Percentiles rank a stretch among this genome's conserved stretches.
Evolutionary conservation across 2,797 vertebrate species (phyloP).

Genomic region (Periparus ater): DNA sequence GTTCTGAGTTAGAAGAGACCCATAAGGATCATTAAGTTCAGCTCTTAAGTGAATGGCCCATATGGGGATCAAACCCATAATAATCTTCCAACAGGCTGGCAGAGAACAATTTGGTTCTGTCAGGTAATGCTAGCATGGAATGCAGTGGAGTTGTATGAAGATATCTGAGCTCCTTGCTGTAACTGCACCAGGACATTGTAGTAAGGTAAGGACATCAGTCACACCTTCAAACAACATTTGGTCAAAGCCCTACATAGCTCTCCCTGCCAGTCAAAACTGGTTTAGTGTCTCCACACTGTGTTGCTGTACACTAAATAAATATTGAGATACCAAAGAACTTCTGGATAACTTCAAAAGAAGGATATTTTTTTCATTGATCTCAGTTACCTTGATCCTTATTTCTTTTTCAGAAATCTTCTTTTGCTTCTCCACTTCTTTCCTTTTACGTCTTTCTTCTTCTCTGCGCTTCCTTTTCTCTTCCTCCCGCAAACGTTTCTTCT

Average conservation of each 20-base stretch:
- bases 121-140: not conserved
- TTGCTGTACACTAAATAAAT: not conserved
- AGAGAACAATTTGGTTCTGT: not conserved
- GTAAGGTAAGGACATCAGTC: not conserved
- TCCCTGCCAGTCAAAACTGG: not conserved
- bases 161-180: not conserved
- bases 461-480: slow-evolving; percentile 94
- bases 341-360: not conserved
- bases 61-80: not conserved
- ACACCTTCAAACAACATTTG: not conserved
- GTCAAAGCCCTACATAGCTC: not conserved
- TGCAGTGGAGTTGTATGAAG: not conserved
- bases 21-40: not conserved
- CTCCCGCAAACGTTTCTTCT: slow-evolving; percentile 92
- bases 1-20: not conserved
- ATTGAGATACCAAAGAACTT: not conserved
- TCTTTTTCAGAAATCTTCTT: slow-evolving; percentile 92
- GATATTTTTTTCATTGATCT: not conserved
- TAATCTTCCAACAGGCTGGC: not conserved
- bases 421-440: slow-evolving; percentile 92
- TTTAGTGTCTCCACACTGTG: not conserved
- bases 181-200: not conserved
- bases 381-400: slow-evolving; percentile 90
- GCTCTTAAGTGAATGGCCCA: not conserved
- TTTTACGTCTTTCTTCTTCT: slow-evolving; percentile 91